Evolutionary conservation across 2,113 vertebrate species (phyloP).

Genomic region (Phrynosoma platyrhinos): DNA sequence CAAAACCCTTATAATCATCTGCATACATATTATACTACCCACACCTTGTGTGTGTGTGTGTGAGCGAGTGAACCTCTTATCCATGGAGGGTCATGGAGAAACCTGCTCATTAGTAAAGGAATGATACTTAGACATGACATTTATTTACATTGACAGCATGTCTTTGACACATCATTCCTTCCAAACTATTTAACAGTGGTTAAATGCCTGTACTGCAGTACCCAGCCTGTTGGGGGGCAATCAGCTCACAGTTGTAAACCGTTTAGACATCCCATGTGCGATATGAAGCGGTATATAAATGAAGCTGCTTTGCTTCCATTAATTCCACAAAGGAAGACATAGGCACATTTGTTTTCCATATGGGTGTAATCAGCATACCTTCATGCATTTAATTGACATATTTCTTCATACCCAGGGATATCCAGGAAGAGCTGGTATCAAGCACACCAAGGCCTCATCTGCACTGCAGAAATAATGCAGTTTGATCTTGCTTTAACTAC

Average conservation of each 20-base stretch:
- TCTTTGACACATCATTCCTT: background rate
- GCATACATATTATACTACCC: background rate
- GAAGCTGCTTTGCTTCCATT: too few relatives aligned
- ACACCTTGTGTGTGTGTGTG: background rate
- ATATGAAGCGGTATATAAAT: too few relatives aligned
- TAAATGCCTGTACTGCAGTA: too few relatives aligned
- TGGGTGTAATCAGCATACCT: background rate
- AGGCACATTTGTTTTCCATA: background rate
- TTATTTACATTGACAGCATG: too few relatives aligned
- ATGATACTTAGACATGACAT: background rate
- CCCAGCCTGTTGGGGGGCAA: too few relatives aligned
- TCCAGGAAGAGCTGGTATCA: background rate
- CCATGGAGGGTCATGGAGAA: background rate
- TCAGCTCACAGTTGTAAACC: too few relatives aligned
- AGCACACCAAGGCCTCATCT: background rate
- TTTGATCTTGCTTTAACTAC: too few relatives aligned
- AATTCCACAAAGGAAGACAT: background rate
- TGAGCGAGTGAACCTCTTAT: background rate
- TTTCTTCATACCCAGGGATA: background rate
- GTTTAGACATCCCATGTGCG: too few relatives aligned
- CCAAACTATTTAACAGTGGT: too few relatives aligned
- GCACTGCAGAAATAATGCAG: too few relatives aligned
- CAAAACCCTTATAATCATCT: background rate
- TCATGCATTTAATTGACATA: background rate
- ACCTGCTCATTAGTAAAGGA: too few relatives aligned